phyloP scores from a whole-genome alignment of 92 coral and sea anemone genomes.

The Paragorgia papillata region DNA sequence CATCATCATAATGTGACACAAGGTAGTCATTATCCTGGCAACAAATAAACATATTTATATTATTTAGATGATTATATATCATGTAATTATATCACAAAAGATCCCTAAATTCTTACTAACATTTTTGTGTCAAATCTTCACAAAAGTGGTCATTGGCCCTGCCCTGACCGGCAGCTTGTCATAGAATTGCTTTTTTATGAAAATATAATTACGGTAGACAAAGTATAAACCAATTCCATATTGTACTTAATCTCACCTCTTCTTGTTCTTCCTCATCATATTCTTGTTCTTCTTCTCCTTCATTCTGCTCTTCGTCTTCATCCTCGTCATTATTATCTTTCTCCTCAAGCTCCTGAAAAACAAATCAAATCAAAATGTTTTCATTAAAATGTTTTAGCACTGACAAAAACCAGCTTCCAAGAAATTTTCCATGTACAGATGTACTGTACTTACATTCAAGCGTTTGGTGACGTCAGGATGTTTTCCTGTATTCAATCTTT shows the following conservation, averaged over 20 bases:
- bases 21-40: slow-evolving; percentile 92
- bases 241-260: slow-evolving; percentile 70
- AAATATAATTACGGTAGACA: too few relatives aligned
- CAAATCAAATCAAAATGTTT: neutral
- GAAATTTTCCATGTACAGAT: too few relatives aligned
- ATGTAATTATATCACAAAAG: too few relatives aligned
- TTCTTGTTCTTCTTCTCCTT: slow-evolving; percentile 64
- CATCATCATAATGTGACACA: slow-evolving; percentile 96
- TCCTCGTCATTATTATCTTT: slow-evolving; percentile 61
- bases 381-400: neutral
- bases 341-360: slow-evolving; percentile 60
- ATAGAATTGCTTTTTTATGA: too few relatives aligned
- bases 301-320: slow-evolving; percentile 61
- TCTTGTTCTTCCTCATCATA: slow-evolving; percentile 96
- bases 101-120: too few relatives aligned
- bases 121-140: too few relatives aligned
- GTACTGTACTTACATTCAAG: slow-evolving; percentile 44
- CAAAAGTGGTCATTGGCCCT: too few relatives aligned
- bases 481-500: slow-evolving; percentile 25
- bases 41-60: neutral
- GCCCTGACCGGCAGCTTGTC: too few relatives aligned
- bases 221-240: too few relatives aligned
- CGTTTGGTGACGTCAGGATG: slow-evolving; percentile 54
- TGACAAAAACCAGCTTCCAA: too few relatives aligned
- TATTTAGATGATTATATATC: neutral